phyloP scores from a whole-genome alignment of 2,797 vertebrate species.

The Eulemur coronatus region DNA sequence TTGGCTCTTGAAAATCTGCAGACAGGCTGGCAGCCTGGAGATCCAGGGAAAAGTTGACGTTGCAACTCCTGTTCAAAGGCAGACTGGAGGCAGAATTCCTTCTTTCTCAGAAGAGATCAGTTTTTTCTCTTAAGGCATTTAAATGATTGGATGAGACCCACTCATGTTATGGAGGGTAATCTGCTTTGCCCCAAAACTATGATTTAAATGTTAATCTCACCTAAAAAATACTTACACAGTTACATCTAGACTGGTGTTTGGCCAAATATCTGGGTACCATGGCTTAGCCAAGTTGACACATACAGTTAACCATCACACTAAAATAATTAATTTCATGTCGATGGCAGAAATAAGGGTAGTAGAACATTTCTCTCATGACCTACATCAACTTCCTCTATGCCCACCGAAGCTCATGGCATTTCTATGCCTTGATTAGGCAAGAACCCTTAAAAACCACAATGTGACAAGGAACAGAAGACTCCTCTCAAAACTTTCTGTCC shows the following conservation, averaged over 20 bases:
- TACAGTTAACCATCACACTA: background rate
- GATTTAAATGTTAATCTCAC: background rate
- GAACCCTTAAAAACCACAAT: background rate
- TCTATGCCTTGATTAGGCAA: background rate
- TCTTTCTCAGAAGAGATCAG: background rate
- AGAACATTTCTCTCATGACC: background rate
- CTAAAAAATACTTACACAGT: background rate
- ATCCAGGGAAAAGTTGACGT: background rate
- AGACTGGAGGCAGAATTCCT: background rate
- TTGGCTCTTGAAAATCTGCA: background rate
- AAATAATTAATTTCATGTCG: background rate
- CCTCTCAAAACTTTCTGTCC: background rate
- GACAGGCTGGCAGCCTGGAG: background rate
- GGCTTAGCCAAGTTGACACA: background rate
- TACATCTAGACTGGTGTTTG: background rate
- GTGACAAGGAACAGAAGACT: background rate
- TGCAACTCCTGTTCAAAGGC: background rate
- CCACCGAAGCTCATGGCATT: background rate
- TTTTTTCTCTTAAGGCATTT: background rate
- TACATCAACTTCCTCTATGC: background rate
- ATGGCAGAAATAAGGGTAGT: background rate
- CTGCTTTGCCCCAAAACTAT: background rate
- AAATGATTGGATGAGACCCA: background rate
- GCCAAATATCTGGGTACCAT: no score
- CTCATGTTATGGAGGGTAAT: accelerated